Conservation (phyloP, 2,113 vertebrate genomes). For the Protobothrops flavoviridis region DNA sequence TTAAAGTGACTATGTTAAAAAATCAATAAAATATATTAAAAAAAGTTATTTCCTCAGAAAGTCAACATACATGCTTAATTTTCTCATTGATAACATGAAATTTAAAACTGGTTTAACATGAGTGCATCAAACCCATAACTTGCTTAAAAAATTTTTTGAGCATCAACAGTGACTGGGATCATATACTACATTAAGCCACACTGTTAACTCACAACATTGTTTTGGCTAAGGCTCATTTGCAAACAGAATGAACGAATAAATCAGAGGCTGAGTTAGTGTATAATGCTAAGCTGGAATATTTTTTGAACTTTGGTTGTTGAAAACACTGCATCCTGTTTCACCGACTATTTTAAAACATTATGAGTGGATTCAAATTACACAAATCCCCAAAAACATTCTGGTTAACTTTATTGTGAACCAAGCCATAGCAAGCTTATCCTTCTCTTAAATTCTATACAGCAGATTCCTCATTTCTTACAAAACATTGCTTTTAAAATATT, state of each 20-base stretch:
- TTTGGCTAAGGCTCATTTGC: not conserved
- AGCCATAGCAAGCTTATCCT: not conserved
- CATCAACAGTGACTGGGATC: not conserved
- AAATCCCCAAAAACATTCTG: not conserved
- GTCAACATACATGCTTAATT: not conserved
- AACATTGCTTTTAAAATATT: not conserved
- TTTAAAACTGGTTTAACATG: not conserved
- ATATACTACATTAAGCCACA: not conserved
- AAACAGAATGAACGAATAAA: not conserved
- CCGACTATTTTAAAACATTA: not conserved
- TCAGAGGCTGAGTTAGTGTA: not conserved
- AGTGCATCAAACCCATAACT: not conserved
- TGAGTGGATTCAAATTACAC: not conserved
- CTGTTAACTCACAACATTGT: not conserved
- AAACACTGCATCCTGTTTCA: not conserved
- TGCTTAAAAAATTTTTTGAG: not conserved
- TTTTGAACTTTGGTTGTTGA: not conserved
- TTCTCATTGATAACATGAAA: not conserved
- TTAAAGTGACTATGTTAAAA: too few relatives aligned
- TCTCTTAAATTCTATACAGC: not conserved
- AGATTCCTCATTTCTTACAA: not conserved
- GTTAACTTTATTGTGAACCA: not conserved
- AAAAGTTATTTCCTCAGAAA: not conserved
- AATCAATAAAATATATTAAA: too few relatives aligned
- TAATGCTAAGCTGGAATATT: not conserved